Base-by-base conservation (phyloP, 2,113 vertebrate genomes). In the Mobula hypostoma region DNA sequence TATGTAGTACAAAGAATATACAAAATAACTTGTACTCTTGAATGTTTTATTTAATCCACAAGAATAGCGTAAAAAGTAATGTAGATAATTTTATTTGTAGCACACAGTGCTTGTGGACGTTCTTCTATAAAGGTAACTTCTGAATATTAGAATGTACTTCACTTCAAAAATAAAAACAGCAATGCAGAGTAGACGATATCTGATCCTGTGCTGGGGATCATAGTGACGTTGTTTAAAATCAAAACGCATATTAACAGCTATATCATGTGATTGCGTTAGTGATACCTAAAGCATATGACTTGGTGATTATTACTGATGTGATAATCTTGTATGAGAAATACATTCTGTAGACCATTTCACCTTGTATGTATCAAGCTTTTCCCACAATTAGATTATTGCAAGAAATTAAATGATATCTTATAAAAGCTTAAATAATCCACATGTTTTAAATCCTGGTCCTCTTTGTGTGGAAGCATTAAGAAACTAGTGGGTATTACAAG, bases 121-220 rank as follows among this genome's bases (percentile, higher is more conserved):
- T 74, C 68, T 48, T 93, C 68, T 48, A 74, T 48, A 4, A 14
- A 40, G 63, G 36, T 36, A 93, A 21, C 32, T 93, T 48, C 36
- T 93, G 40, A 27, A 72, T 91, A n/a, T 91, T 40, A 70, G 29
- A 91, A 70, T 63, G 66, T 17, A 66, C 87, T 58, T 91, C 63
- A 14, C 7, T 94, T 0, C 0, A 94, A 95, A 96, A 94, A 95
- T 94, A 7, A 14, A 94, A 83, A 0, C 79, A 95, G 94, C 94
- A 94, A 0, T 95, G 95, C 95, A 0, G 3, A 95, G 95, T 95
- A 95, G 95, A 94, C 95, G 96, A 95, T 96, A 96, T 94, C 72
- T 95, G 95, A 96, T 90, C 95, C 96, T 91, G 4, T 32, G 36
- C 94, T 94, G 74, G 72, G 94, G 61, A 94, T 90, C 92, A 12